Evolutionary conservation across 2,888 invertebrate genomes (phyloP).

Genomic region (Perizoma flavofasciatum): DNA sequence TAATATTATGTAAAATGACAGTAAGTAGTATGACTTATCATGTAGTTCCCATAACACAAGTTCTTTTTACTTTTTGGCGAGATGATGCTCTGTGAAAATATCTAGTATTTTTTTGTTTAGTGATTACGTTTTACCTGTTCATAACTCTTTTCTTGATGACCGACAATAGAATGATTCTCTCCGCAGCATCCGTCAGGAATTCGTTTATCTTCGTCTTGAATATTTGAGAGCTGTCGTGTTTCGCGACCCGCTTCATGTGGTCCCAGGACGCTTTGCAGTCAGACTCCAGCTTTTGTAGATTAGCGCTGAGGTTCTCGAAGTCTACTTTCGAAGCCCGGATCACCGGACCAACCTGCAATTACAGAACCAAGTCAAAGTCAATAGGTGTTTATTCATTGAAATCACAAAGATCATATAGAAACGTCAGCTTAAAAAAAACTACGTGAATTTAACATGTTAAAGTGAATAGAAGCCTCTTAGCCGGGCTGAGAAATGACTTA

Average conservation of each 20-base stretch:
- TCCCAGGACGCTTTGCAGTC: slow-evolving; percentile 99
- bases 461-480: too few relatives aligned
- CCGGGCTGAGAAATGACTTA: too few relatives aligned
- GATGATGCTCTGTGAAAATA: too few relatives aligned
- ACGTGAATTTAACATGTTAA: too few relatives aligned
- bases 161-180: slow-evolving; percentile 96
- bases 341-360: slow-evolving; percentile 90
- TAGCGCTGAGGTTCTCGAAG: slow-evolving; percentile 94
- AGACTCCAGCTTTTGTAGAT: slow-evolving; percentile 93
- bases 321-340: slow-evolving; percentile 97
- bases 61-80: too few relatives aligned
- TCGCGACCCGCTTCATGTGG: slow-evolving; percentile 96
- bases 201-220: slow-evolving; percentile 97
- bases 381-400: too few relatives aligned
- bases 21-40: too few relatives aligned
- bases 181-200: slow-evolving; percentile 98
- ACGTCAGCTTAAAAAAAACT: too few relatives aligned
- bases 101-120: too few relatives aligned
- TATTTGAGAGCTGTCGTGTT: slow-evolving; percentile 94
- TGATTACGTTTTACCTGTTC: slow-evolving; percentile 86
- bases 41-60: too few relatives aligned
- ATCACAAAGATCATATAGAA: too few relatives aligned
- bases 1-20: too few relatives aligned
- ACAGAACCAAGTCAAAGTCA: not conserved
- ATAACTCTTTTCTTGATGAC: slow-evolving; percentile 96